Conservation (phyloP, 2,797 vertebrate genomes). For the Trichosurus vulpecula region DNA sequence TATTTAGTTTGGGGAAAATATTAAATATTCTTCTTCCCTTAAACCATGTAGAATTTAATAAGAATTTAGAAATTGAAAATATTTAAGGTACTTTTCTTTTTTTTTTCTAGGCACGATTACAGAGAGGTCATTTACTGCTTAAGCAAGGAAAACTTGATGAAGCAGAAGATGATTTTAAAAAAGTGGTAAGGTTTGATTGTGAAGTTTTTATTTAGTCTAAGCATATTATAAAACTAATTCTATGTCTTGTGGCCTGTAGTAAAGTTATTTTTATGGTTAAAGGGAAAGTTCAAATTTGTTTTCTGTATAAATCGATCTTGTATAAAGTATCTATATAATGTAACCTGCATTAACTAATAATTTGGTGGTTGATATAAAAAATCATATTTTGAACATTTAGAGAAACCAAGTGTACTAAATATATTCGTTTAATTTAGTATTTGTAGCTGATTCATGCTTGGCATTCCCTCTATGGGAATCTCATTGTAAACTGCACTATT, state of each 20-base stretch:
- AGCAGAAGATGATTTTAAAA: conserved; percentile 96
- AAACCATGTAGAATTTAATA: conserved; percentile 40
- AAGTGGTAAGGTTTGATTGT: conserved; percentile 88
- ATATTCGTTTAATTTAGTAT: neutral
- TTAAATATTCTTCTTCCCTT: neutral
- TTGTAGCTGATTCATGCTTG: neutral
- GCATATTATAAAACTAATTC: conserved; percentile 1
- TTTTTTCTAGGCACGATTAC: conserved; percentile 91
- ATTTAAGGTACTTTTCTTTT: neutral
- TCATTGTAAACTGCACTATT: conserved; percentile 13
- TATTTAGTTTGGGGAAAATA: conserved; percentile 40
- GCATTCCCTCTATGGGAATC: neutral
- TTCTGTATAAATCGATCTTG: neutral
- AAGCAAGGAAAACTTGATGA: conserved; percentile 97
- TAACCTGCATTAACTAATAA: conserved; percentile 26
- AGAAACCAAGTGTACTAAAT: neutral
- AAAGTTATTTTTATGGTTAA: conserved; percentile 42
- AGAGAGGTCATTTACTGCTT: conserved; percentile 94
- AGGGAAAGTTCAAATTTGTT: conserved; percentile 19
- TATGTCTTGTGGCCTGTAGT: conserved; percentile 14
- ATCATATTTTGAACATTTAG: conserved; percentile 30
- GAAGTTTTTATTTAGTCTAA: conserved; percentile 43
- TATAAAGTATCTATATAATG: conserved; percentile 7
- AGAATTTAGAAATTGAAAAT: conserved; percentile 47
- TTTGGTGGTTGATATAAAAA: conserved; percentile 39